Percentiles rank a stretch among this genome's conserved stretches.
These are phyloP conservation scores for Cavia porcellus DNA, from an alignment of 2,113 vertebrate species.

Conservation along the genomic window DNA sequence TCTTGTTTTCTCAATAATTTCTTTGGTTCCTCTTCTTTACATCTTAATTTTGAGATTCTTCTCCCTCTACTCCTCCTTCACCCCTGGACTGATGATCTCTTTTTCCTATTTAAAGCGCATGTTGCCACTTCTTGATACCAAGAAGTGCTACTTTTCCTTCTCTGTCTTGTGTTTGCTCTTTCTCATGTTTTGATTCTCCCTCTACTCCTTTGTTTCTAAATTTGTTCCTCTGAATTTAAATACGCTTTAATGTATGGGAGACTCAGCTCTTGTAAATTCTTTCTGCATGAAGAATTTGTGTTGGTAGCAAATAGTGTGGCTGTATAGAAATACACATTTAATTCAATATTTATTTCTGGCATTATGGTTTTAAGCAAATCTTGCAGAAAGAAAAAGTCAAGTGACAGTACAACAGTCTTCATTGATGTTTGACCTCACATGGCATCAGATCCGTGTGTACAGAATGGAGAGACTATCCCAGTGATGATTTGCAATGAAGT, in stretches of 20 bases:
- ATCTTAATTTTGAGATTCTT: neutral
- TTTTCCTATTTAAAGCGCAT: neutral
- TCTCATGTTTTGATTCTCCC: neutral
- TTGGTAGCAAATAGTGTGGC: constrained; percentile 40
- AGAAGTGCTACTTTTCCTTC: neutral
- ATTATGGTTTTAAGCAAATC: constrained; percentile 36
- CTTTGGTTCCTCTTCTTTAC: neutral
- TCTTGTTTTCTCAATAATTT: neutral
- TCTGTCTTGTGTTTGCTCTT: neutral
- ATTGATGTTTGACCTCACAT: neutral
- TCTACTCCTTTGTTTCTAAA: neutral
- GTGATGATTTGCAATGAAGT: neutral
- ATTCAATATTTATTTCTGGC: constrained; percentile 44
- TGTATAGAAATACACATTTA: constrained; percentile 34
- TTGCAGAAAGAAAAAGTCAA: constrained; percentile 34
- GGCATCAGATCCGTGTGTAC: neutral
- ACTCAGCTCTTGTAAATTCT: constrained; percentile 21
- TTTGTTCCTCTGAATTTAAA: constrained; percentile 40
- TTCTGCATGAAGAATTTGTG: constrained; percentile 18
- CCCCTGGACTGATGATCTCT: neutral
- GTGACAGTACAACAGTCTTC: neutral
- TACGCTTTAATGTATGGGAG: neutral
- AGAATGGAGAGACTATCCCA: neutral
- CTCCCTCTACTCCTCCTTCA: neutral
- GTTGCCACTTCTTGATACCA: neutral